A percentile compares a stretch with the other conserved stretches of the same genome.
phyloP scores from a whole-genome alignment of 1,140 invertebrate genomes.

The Arion vulgaris region DNA sequence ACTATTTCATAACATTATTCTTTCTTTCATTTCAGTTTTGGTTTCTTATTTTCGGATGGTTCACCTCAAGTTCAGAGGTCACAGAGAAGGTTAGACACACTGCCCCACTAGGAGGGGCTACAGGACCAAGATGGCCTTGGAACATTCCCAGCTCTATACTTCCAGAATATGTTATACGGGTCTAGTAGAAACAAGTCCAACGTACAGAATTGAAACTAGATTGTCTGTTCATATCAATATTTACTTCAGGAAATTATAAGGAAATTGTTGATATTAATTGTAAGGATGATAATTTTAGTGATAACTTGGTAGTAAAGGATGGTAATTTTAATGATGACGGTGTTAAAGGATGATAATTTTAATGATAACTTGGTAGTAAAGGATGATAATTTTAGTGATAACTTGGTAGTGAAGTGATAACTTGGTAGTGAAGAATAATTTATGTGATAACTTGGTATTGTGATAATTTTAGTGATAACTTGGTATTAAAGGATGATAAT shows the following conservation, averaged over 20 bases:
- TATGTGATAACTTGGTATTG: no score
- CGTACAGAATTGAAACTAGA: neutral
- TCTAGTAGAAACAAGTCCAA: neutral
- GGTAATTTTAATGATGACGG: no score
- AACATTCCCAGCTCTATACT: neutral
- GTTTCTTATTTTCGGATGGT: constrained; percentile 8
- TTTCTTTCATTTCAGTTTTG: neutral
- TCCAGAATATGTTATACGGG: neutral
- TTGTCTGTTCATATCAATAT: neutral
- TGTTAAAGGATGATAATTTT: no score
- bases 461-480: no score
- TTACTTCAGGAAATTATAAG: neutral
- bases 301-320: neutral
- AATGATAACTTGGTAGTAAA: no score
- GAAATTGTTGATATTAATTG: neutral
- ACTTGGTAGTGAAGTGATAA: no score
- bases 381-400: no score
- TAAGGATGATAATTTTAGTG: neutral
- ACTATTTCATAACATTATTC: neutral
- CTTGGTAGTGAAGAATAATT: no score
- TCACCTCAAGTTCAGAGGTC: neutral
- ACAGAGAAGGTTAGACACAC: neutral
- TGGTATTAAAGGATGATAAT: no score
- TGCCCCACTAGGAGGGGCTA: neutral
- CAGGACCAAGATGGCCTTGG: neutral